phyloP scores from a whole-genome alignment of 2,113 vertebrate genomes.

The Craseonycteris thonglongyai region DNA sequence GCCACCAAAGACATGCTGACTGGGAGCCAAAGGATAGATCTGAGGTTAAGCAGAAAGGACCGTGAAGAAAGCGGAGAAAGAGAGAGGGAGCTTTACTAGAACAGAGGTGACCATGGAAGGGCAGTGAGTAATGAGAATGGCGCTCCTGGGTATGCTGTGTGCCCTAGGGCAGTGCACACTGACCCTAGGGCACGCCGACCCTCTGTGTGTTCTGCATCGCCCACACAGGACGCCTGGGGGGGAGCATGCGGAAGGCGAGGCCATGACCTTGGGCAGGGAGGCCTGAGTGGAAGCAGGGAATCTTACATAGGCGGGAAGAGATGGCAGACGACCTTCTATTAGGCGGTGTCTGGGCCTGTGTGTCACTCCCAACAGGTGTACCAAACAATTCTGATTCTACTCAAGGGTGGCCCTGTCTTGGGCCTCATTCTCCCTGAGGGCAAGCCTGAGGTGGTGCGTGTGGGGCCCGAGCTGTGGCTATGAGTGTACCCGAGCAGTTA shows the following conservation, averaged over 20 bases:
- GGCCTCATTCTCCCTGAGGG: accelerated
- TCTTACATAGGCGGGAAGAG: not conserved
- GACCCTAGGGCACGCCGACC: accelerated
- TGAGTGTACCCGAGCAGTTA: not conserved
- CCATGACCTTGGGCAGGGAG: accelerated
- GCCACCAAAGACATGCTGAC: not conserved
- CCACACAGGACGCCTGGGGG: not conserved
- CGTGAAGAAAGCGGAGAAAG: not conserved
- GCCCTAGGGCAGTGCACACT: not conserved
- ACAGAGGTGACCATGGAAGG: not conserved
- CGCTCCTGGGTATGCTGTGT: not conserved
- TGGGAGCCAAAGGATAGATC: not conserved
- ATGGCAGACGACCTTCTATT: accelerated
- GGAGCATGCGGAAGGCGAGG: not conserved
- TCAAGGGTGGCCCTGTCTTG: not conserved
- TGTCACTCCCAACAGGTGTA: not conserved
- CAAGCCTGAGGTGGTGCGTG: accelerated
- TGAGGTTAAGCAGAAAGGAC: not conserved
- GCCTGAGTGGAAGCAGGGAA: not conserved
- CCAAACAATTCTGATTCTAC: not conserved
- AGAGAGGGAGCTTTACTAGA: not conserved
- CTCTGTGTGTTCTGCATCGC: not conserved
- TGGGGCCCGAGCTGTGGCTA: not conserved
- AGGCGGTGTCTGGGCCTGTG: not conserved
- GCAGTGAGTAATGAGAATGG: accelerated